Base-by-base conservation (phyloP, 1,140 invertebrate species). In the Cydia strobilella region DNA sequence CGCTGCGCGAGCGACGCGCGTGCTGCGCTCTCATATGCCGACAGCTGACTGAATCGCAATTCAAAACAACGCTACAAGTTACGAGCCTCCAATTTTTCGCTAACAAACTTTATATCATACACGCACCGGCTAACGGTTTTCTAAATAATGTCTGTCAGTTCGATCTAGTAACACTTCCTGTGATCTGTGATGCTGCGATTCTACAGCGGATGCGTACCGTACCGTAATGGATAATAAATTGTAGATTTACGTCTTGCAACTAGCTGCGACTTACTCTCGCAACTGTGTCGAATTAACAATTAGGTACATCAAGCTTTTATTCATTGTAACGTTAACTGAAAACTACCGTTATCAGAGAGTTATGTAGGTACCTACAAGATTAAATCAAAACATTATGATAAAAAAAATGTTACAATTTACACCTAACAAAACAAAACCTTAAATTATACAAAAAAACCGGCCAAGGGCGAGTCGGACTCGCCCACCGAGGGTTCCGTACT, bases 1-100 rank as follows among this genome's bases (percentile, higher is more conserved):
- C 79, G 76, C 25, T 88, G 90, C 88, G 90, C 89, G 87, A 86
- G 86, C 88, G 86, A 81, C 88, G 83, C 85, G 79, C 88, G 90
- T 90, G 83, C 88, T 84, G 78, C 79, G 72, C 77, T 78, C 81
- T 80, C 87, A 86, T 90, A 79, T 86, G 89, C 86, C 88, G 84
- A 86, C 89, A 91, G 89, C 88, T 92, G 86, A 92, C 90, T 92
- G 89, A 91, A 86, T 88, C 86, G 86, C 88, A 84, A 84, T 84
- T 81, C 84, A 77, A 82, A 88, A 90, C 85, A 87, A 84, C 83
- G 80, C 85, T 79, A 79, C 82, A 89, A 90, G 42, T 90, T 88
- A 90, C 86, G 82, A 75, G 81, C 80, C 79, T 81, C 80, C 80
- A 87, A 88, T 88, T 89, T 89, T 89, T 91, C 83, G 85, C 79